Conservation (phyloP, 92 coral and sea anemone genomes). For the Parazoanthus swiftii region DNA sequence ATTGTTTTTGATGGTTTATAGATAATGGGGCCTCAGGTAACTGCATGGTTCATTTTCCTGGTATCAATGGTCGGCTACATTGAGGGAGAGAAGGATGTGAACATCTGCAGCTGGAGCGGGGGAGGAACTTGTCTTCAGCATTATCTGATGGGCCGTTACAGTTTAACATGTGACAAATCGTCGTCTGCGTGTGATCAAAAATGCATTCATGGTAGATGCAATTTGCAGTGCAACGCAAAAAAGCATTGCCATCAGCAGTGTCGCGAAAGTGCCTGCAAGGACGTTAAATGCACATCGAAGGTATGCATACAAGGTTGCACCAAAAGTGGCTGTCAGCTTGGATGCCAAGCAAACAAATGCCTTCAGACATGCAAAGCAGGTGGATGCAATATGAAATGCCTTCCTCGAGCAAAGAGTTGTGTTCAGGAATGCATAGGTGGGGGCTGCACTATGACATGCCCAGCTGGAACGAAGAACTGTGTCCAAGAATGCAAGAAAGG, state of each 20-base stretch:
- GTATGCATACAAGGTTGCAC: constrained; percentile 60
- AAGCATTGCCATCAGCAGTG: constrained; percentile 38
- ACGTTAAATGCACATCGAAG: constrained; percentile 35
- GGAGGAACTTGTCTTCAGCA: constrained; percentile 33
- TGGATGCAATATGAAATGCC: constrained; percentile 50
- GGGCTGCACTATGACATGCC: constrained; percentile 44
- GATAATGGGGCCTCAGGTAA: background rate
- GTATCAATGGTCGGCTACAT: background rate
- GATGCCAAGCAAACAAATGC: constrained; percentile 47
- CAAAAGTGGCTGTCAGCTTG: constrained; percentile 53
- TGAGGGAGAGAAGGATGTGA: background rate
- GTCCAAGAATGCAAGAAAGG: constrained; percentile 57
- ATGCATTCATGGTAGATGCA: constrained; percentile 63
- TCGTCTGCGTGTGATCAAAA: constrained; percentile 43
- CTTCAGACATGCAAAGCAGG: constrained; percentile 62
- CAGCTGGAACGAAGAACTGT: constrained; percentile 35
- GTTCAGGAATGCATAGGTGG: constrained; percentile 32
- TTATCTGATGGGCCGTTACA: constrained; percentile 27
- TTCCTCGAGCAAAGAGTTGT: constrained; percentile 38
- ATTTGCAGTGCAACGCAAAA: constrained; percentile 54
- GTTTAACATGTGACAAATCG: constrained; percentile 7
- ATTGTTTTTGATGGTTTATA: background rate
- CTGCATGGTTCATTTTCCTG: constrained; percentile 1
- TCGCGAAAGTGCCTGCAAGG: constrained; percentile 21
- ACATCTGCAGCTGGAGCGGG: background rate